These are phyloP conservation scores for Scalopus aquaticus DNA, from an alignment of 2,113 vertebrate genomes.

Conservation along the genomic window DNA sequence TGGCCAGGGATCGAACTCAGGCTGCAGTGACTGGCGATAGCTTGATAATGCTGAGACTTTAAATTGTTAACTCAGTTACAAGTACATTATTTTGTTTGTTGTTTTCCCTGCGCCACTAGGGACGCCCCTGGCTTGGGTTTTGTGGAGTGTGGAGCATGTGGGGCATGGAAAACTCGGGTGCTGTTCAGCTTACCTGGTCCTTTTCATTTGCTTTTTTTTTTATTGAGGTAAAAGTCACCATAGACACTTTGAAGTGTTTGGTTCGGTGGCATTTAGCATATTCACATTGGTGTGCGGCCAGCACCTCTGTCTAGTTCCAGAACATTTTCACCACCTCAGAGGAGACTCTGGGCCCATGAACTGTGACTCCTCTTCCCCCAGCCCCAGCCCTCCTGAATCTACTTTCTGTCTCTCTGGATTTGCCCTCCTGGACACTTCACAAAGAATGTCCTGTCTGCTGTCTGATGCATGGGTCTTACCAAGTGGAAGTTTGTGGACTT, in stretches of 20 bases:
- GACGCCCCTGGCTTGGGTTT: no score
- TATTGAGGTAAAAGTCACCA: neutral
- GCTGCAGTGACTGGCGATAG: no score
- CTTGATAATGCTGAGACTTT: no score
- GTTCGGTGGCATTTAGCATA: neutral
- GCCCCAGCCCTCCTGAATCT: neutral
- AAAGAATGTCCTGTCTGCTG: neutral
- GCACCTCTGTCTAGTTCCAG: no score
- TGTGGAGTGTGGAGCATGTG: no score
- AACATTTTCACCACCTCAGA: neutral
- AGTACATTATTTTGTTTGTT: no score
- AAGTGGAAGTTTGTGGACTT: accelerated
- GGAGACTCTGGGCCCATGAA: neutral
- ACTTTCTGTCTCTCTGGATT: neutral
- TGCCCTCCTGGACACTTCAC: neutral
- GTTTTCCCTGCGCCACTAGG: no score
- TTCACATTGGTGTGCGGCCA: no score
- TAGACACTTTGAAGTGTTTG: neutral
- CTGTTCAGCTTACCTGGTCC: accelerated
- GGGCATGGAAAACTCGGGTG: no score
- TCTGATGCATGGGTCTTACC: accelerated
- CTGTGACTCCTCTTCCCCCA: no score
- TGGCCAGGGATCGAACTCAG: no score
- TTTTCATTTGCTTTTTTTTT: neutral
- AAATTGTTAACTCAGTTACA: no score